Conservation (phyloP, 2,888 invertebrate genomes). For the Horisme vitalbata region DNA sequence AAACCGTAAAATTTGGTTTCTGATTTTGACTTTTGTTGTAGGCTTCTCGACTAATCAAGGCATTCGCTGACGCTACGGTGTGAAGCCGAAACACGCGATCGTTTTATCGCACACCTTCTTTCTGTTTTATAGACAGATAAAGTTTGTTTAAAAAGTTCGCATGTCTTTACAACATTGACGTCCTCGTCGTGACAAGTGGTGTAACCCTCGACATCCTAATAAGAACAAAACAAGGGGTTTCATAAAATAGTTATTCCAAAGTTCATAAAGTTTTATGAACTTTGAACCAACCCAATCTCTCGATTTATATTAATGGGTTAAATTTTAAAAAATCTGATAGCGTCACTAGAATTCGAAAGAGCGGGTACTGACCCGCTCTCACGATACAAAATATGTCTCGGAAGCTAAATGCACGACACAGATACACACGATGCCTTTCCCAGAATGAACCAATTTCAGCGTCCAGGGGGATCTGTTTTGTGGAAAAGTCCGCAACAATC, state of each 20-base stretch:
- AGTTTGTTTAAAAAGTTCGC: constrained; percentile 79
- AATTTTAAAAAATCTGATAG: no score
- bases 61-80: constrained; percentile 66
- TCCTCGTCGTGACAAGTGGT: constrained; percentile 73
- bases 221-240: constrained; percentile 46
- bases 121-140: constrained; percentile 77
- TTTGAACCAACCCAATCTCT: constrained; percentile 15
- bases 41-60: constrained; percentile 68
- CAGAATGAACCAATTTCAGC: constrained; percentile 15
- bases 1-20: constrained; percentile 31
- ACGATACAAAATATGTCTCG: no score
- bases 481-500: constrained; percentile 48
- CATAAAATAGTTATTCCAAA: constrained; percentile 19
- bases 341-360: no score
- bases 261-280: constrained; percentile 28
- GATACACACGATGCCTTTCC: constrained; percentile 1
- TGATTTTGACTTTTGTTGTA: constrained; percentile 44
- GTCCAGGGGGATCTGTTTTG: constrained; percentile 28
- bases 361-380: no score
- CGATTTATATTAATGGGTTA: constrained; percentile 7
- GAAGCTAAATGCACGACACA: not conserved
- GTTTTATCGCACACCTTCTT: constrained; percentile 79
- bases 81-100: constrained; percentile 75
- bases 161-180: constrained; percentile 73
- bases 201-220: constrained; percentile 65